These are phyloP conservation scores for Acrobeloides nanus DNA, from an alignment of 2,888 invertebrate species.

Conservation along the genomic window DNA sequence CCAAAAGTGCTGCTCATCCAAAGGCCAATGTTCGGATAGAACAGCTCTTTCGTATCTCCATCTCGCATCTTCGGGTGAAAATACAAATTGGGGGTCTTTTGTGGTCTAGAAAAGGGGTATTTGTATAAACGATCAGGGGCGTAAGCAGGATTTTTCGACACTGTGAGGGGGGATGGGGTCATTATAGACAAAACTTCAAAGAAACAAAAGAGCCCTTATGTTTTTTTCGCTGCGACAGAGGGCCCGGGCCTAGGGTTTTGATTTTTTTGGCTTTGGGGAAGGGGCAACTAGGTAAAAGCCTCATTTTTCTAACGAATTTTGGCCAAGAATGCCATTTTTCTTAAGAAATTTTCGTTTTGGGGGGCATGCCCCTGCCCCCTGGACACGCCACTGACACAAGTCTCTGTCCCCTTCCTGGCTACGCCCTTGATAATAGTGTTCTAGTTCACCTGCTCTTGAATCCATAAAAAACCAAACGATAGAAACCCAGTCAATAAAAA, in stretches of 20 bases:
- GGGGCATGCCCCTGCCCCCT: no score
- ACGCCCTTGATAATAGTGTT: background rate
- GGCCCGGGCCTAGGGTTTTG: no score
- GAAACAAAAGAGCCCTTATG: no score
- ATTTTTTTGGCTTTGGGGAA: no score
- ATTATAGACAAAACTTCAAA: background rate
- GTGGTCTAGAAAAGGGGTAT: constrained; percentile 35
- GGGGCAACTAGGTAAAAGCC: no score
- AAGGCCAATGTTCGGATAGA: constrained; percentile 48
- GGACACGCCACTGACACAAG: background rate
- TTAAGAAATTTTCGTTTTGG: no score
- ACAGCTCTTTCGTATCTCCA: constrained; percentile 48
- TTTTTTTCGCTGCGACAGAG: no score
- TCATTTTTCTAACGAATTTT: no score
- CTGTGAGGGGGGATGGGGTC: background rate
- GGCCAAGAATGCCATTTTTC: no score
- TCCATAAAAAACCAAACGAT: constrained; percentile 40
- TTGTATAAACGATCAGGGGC: no score
- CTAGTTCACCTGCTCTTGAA: constrained; percentile 37
- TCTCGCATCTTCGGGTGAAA: constrained; percentile 48
- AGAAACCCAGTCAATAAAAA: constrained; percentile 37
- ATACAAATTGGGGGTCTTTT: constrained; percentile 50
- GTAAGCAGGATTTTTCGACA: background rate
- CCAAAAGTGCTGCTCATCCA: constrained; percentile 50
- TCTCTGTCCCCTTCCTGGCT: background rate